Conservation (phyloP, 2,113 vertebrate species). For the Hippolais icterina region DNA sequence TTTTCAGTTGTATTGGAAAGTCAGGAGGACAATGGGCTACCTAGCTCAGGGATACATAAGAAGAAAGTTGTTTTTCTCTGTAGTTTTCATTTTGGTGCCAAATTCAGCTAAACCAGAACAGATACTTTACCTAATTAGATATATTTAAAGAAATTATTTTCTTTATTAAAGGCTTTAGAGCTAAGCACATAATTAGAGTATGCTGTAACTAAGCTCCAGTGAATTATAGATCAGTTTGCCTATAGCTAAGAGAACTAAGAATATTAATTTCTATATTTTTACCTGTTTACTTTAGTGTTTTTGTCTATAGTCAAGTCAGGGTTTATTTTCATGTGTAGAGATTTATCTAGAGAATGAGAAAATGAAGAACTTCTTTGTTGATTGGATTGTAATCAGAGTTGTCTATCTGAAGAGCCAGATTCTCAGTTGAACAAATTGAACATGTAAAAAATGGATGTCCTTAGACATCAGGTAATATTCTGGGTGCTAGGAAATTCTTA, state of each 20-base stretch:
- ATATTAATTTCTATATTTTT: not conserved
- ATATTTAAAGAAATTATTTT: slow-evolving; percentile 28
- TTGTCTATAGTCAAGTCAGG: not conserved
- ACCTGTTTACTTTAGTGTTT: not conserved
- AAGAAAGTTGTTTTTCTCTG: not conserved
- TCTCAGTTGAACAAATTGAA: not conserved
- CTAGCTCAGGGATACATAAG: not conserved
- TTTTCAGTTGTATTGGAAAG: not conserved
- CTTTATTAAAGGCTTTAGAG: slow-evolving; percentile 50
- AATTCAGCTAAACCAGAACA: not conserved
- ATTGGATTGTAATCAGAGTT: not conserved
- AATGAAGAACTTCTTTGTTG: not conserved
- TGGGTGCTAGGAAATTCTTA: not conserved
- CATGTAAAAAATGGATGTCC: rapidly evolving
- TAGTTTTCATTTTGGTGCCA: slow-evolving; percentile 10
- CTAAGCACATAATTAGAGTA: slow-evolving; percentile 33
- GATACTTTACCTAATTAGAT: slow-evolving; percentile 17
- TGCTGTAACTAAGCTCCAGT: not conserved
- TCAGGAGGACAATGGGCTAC: not conserved
- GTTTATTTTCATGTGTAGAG: not conserved
- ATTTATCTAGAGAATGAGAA: not conserved
- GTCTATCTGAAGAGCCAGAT: not conserved
- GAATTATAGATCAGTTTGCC: slow-evolving; percentile 14
- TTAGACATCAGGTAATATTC: not conserved
- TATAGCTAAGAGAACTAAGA: not conserved